Conservation (phyloP, 2,113 vertebrate species). For the Sphyrna mokarran region DNA sequence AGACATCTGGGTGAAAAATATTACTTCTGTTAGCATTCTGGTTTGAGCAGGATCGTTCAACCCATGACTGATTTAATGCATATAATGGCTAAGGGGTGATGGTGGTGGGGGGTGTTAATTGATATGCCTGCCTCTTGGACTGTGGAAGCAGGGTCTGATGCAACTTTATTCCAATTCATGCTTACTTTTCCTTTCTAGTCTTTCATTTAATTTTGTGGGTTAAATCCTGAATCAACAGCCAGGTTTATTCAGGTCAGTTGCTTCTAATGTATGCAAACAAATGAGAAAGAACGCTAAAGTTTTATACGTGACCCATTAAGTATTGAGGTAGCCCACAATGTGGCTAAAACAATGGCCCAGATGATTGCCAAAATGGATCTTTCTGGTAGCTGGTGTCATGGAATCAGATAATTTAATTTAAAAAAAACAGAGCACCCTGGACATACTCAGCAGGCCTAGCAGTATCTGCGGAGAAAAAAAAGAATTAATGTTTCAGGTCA, state of each 20-base stretch:
- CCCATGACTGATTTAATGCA: not conserved
- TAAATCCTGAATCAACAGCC: not conserved
- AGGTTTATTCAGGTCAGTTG: not conserved
- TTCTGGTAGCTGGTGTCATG: not conserved
- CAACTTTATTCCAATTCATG: not conserved
- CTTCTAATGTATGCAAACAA: not conserved
- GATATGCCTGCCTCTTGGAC: not conserved
- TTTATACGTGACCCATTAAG: not conserved
- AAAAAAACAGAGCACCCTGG: too few relatives aligned
- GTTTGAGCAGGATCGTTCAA: not conserved
- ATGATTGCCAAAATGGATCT: not conserved
- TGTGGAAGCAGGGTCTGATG: not conserved
- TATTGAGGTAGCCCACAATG: not conserved
- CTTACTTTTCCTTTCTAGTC: not conserved
- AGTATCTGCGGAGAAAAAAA: too few relatives aligned
- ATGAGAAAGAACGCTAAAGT: not conserved
- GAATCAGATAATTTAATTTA: not conserved
- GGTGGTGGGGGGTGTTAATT: not conserved
- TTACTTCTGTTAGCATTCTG: not conserved
- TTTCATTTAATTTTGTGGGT: not conserved
- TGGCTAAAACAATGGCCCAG: not conserved
- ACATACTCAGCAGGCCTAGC: too few relatives aligned
- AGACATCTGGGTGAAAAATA: not conserved
- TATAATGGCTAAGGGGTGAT: not conserved
- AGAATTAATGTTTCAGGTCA: too few relatives aligned